Evolutionary conservation across 2,888 invertebrate species (phyloP).

Genomic region (Eulithis testata): DNA sequence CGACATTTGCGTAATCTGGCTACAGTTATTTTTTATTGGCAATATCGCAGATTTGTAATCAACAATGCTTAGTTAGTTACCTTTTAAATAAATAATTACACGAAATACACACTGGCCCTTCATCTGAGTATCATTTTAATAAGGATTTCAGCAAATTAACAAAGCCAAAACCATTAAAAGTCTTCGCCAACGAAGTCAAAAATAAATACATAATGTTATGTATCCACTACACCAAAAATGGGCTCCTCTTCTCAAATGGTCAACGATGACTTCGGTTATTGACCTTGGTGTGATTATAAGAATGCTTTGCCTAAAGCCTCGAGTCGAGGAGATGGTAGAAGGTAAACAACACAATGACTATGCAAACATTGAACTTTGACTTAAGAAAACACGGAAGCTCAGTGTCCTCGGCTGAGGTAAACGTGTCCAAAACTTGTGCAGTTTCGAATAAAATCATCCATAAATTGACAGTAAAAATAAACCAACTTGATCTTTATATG

Average conservation of each 20-base stretch:
- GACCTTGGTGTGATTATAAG: constrained; percentile 8
- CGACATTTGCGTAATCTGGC: constrained; percentile 54
- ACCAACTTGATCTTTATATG: constrained; percentile 17
- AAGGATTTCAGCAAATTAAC: too few species aligned
- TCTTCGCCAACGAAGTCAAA: too few species aligned
- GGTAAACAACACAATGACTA: constrained; percentile 29
- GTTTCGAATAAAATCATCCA: constrained; percentile 26
- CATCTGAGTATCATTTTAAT: too few species aligned
- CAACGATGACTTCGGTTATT: background rate
- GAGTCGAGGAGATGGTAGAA: constrained; percentile 13
- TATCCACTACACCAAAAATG: background rate
- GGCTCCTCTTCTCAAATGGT: background rate
- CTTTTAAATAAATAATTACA: background rate
- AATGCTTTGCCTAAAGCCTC: constrained; percentile 8
- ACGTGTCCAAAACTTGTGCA: constrained; percentile 29
- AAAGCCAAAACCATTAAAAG: too few species aligned
- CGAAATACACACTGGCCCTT: too few species aligned
- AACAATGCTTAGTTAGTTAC: background rate
- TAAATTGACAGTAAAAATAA: constrained; percentile 6
- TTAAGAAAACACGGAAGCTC: constrained; percentile 28
- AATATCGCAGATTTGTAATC: constrained; percentile 17
- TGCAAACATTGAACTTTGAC: constrained; percentile 33
- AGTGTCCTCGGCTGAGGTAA: constrained; percentile 21
- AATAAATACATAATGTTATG: background rate
- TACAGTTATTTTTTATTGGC: constrained; percentile 34